Evolutionary conservation across 2,888 invertebrate species (phyloP).

Genomic region (Cinara cedri): DNA sequence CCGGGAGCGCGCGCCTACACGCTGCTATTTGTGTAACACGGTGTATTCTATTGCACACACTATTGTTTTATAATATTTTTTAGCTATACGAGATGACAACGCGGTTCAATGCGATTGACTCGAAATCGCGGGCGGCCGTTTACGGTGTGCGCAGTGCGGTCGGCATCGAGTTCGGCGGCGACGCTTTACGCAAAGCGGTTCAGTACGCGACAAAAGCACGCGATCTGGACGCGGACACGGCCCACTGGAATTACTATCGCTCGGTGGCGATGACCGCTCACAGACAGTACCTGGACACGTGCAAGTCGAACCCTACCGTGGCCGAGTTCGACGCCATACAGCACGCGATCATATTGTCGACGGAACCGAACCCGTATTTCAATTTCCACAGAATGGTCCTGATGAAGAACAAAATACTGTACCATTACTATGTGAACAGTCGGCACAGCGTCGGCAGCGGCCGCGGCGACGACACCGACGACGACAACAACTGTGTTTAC

Average conservation of each 20-base stretch:
- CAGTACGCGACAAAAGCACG: conserved; percentile 26
- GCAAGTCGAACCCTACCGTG: conserved; percentile 28
- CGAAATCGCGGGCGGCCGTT: conserved; percentile 21
- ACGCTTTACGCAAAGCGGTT: neutral
- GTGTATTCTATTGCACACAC: too few relatives aligned
- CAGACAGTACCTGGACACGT: conserved; percentile 19
- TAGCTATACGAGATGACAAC: conserved; percentile 37
- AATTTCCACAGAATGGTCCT: conserved; percentile 25
- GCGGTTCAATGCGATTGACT: neutral
- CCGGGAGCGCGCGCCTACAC: too few relatives aligned
- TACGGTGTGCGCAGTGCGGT: conserved; percentile 11
- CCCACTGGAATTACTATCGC: conserved; percentile 22
- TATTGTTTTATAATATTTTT: too few relatives aligned
- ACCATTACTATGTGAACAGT: neutral
- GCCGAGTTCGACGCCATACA: conserved; percentile 42
- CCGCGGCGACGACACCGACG: too few relatives aligned
- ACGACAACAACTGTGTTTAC: neutral
- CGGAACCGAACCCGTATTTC: conserved; percentile 30
- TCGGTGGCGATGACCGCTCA: conserved; percentile 28
- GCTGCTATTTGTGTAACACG: too few relatives aligned
- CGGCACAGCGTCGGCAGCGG: too few relatives aligned
- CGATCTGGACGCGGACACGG: conserved; percentile 31
- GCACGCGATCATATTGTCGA: conserved; percentile 19
- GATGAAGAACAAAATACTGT: conserved; percentile 31
- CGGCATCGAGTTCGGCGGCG: conserved; percentile 23